Evolutionary conservation across 2,888 invertebrate species (phyloP), one percentile per base, ranked within the genome.

Genomic region (Drosophila cognata): DNA sequence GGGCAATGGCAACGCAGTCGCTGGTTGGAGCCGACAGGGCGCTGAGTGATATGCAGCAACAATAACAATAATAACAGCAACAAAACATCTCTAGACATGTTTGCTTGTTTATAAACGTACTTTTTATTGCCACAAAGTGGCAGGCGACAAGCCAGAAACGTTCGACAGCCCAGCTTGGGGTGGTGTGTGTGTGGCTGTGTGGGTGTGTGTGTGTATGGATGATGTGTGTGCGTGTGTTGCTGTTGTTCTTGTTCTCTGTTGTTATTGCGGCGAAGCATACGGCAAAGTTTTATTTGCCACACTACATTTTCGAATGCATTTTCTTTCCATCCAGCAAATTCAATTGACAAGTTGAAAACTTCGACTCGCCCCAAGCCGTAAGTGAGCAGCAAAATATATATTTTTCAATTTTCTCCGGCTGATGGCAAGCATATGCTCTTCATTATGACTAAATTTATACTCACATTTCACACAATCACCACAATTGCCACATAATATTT

Each of bases 111-210:
- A 85, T 84, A 87, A 85, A 82, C 88, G 82, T 85, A 82, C 81
- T 85, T 85, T 86, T 85, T 88, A 86, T 88, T 87, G 88, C 88
- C 82, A 65, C 82, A 86, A 84, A 84, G 84, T 85, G 84, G 82
- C 80, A 73, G 82, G 77, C 84, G 84, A 85, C 84, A 85, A 84
- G 84, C 79, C 77, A 68, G 72, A 72, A 75, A 64, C 52, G 66
- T 64, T 69, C 76, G 50, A 59, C 76, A 67, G 58, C 52, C 31
- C 61, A 55, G 46, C 36, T 51, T 52, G 11, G 11, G 52, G 21
- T 8, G 62, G 41, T n/a, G 41, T 33, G 8, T 38, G 43, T 57
- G 35, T 50, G 21, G n/a, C n/a, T 10, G 48, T 63, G 52, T 33
- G 41, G 25, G 55, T 62, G 8, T 36, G 35, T 36, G 4, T 11